phyloP scores from a whole-genome alignment of 2,797 vertebrate genomes.

The Ctenopoma multispine region DNA sequence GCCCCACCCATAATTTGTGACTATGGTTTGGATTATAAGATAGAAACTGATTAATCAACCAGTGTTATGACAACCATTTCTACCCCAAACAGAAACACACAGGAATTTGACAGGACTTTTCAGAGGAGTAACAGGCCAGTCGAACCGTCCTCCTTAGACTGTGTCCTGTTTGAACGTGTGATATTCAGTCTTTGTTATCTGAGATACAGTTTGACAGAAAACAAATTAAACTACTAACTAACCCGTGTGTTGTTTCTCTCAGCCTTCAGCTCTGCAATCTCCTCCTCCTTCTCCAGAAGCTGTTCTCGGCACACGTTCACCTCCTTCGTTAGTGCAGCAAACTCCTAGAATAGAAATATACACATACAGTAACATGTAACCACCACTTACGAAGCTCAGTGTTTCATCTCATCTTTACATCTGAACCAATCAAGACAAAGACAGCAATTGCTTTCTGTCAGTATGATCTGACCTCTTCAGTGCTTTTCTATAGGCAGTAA shows the following conservation, averaged over 20 bases:
- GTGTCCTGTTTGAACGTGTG: slow-evolving; percentile 8
- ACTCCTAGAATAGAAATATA: slow-evolving; percentile 85
- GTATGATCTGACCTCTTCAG: background rate
- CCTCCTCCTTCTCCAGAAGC: slow-evolving; percentile 95
- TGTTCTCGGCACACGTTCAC: slow-evolving; percentile 95
- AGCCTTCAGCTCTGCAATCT: slow-evolving; percentile 95
- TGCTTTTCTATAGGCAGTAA: background rate
- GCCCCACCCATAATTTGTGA: slow-evolving; percentile 7
- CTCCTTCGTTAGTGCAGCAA: slow-evolving; percentile 95
- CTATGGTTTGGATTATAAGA: slow-evolving; percentile 33
- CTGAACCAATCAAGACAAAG: background rate
- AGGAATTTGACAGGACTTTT: slow-evolving; percentile 14
- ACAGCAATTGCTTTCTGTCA: background rate
- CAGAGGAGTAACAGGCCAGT: background rate
- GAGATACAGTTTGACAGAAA: background rate
- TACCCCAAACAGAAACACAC: slow-evolving; percentile 28
- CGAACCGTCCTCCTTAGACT: background rate
- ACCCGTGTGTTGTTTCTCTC: slow-evolving; percentile 97
- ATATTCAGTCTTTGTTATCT: background rate
- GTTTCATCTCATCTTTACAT: background rate
- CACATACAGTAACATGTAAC: slow-evolving; percentile 10
- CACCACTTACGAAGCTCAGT: background rate
- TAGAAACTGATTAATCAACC: slow-evolving; percentile 13
- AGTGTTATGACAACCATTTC: slow-evolving; percentile 36
- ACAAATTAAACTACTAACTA: slow-evolving; percentile 32